Conservation (phyloP, 2,888 invertebrate genomes). For the Notocelia uddmanniana region DNA sequence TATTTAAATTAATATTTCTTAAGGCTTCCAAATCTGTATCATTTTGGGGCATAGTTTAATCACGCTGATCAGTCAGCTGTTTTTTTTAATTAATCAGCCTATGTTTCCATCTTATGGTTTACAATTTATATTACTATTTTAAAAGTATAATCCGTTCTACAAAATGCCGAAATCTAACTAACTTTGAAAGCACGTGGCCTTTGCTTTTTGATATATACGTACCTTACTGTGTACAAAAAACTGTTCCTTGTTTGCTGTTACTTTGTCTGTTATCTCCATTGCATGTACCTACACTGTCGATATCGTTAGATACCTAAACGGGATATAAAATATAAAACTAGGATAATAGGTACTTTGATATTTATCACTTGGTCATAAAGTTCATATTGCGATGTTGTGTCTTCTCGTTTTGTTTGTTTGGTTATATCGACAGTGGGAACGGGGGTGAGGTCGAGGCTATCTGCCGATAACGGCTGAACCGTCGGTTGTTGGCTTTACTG, state of each 20-base stretch:
- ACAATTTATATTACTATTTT: no score
- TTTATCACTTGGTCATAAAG: slow-evolving; percentile 54
- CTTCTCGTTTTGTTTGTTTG: slow-evolving; percentile 29
- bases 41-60: no score
- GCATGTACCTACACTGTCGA: slow-evolving; percentile 62
- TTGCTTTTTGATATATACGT: slow-evolving; percentile 12
- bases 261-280: slow-evolving; percentile 53
- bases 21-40: no score
- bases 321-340: slow-evolving; percentile 60
- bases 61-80: no score
- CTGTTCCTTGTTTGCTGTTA: slow-evolving; percentile 46
- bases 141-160: background rate
- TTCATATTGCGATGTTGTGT: slow-evolving; percentile 46
- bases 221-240: slow-evolving; percentile 16
- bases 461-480: slow-evolving; percentile 72
- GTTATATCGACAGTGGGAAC: slow-evolving; percentile 55
- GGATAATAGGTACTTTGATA: slow-evolving; percentile 39
- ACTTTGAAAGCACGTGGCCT: slow-evolving; percentile 20
- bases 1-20: no score
- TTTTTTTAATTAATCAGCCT: no score
- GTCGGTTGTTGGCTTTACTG: slow-evolving; percentile 65
- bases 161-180: slow-evolving; percentile 8
- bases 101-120: no score
- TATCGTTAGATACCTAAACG: slow-evolving; percentile 65
- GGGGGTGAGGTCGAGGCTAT: slow-evolving; percentile 82